Evolutionary conservation across 1,140 invertebrate species (phyloP), one percentile per base, ranked within the genome.

Genomic region (Popillia japonica): DNA sequence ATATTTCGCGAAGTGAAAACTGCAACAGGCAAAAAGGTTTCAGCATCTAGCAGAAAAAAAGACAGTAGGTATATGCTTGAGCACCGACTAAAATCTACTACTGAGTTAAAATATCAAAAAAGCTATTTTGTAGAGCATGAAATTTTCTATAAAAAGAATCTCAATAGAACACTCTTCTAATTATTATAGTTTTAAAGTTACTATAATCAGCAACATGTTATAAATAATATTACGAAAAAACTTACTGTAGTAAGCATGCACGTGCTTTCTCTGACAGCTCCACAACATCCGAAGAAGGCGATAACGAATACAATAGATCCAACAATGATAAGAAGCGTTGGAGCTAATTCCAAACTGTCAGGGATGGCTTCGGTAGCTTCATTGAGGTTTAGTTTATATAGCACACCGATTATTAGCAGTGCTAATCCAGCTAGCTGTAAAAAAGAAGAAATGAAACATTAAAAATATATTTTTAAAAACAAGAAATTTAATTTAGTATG

Each of bases 281-380:
- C 95, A 86, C 94, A 96, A 86, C 95, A 96, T 79, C 95, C 95
- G 80, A 95, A 93, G 87, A 95, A 95, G 0, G 94, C 90, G 61
- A 96, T 92, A 73, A 96, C 83, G 83, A 96, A 94, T 68, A 96
- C 92, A 59, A 96, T 91, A 2, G 91, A 84, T 10, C 95, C 95
- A 40, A 94, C 91, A 6, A 93, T 91, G 74, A 96, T 94, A 59
- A 96, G 87, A 61, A 96, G 90, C 14, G 92, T 91, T 11, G 95
- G 94, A 27, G 93, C 90, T 0, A 83, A 55, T 10, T 81, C 78
- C 23, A 86, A 83, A 41, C 83, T 79, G 27, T 61, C 44, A 11
- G 84, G 83, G 8, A 85, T 55, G 1, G 80, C 79, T 41, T 83
- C 78, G 4, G 81, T 80, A 3, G 79, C 80, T 59, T 84, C 82